Evolutionary conservation across 2,888 invertebrate genomes (phyloP).

Genomic region (Lasioglossum pauxillum): DNA sequence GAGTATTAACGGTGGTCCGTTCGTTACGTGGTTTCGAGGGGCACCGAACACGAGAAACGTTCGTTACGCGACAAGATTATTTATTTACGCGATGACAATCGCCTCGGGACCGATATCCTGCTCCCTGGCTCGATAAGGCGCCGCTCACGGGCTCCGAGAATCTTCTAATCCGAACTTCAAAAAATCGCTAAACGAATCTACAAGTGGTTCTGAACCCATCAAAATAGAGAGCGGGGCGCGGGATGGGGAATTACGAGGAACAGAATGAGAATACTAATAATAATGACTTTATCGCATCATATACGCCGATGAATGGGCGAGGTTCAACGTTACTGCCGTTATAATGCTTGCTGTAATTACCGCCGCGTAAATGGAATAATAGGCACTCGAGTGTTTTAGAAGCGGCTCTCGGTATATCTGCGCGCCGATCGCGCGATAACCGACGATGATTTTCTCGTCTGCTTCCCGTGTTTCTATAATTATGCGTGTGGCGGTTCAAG

Average conservation of each 20-base stretch:
- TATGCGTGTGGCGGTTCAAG: no score
- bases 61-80: conserved; percentile 7
- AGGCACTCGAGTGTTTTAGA: neutral
- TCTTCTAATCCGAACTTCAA: neutral
- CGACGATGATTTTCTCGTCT: neutral
- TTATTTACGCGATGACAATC: conserved; percentile 2
- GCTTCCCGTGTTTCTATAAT: neutral
- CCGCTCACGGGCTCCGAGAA: neutral
- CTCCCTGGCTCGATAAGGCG: neutral
- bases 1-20: neutral
- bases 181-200: neutral
- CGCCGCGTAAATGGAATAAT: conserved; percentile 3
- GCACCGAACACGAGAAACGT: neutral
- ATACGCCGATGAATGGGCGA: conserved; percentile 8
- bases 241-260: neutral
- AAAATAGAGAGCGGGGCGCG: neutral
- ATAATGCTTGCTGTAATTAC: neutral
- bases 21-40: conserved; percentile 5
- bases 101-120: conserved; percentile 1
- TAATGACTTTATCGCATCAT: neutral
- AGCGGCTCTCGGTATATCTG: neutral
- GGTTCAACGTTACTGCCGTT: neutral
- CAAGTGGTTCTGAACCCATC: neutral
- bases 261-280: neutral
- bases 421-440: neutral